Percentiles rank a stretch among this genome's conserved stretches.
Evolutionary conservation across 1,140 invertebrate species (phyloP).

Genomic region (Panonychus citri): DNA sequence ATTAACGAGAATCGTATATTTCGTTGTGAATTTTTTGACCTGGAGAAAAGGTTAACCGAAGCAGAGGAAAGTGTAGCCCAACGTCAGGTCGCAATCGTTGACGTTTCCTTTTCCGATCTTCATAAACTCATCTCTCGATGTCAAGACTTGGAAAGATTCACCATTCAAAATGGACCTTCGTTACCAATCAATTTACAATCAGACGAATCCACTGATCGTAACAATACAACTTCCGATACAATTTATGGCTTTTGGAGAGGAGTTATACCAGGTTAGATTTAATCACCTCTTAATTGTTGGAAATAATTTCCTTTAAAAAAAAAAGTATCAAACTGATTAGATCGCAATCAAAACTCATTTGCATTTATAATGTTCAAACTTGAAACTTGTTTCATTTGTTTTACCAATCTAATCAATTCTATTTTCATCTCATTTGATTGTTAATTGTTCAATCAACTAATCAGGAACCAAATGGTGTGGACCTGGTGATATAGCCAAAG

Average conservation of each 20-base stretch:
- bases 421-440: neutral
- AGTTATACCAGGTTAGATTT: neutral
- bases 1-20: neutral
- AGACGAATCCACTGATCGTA: neutral
- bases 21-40: conserved; percentile 1
- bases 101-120: neutral
- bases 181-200: neutral
- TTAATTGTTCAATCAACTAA: neutral
- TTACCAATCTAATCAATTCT: no score
- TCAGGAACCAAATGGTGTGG: conserved; percentile 43
- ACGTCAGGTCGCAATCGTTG: neutral
- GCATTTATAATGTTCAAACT: no score
- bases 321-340: no score
- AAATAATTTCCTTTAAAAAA: no score
- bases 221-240: neutral
- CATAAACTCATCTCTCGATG: neutral
- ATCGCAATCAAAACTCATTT: no score
- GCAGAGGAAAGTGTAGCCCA: neutral
- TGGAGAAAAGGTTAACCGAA: neutral
- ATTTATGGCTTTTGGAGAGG: neutral
- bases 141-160: neutral
- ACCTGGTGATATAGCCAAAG: conserved; percentile 39
- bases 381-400: no score
- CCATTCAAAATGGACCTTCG: neutral
- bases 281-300: no score